A percentile compares a stretch with the other conserved stretches of the same genome.
Conservation (phyloP, 2,113 vertebrate species). For the Cranoglanis bouderius region DNA sequence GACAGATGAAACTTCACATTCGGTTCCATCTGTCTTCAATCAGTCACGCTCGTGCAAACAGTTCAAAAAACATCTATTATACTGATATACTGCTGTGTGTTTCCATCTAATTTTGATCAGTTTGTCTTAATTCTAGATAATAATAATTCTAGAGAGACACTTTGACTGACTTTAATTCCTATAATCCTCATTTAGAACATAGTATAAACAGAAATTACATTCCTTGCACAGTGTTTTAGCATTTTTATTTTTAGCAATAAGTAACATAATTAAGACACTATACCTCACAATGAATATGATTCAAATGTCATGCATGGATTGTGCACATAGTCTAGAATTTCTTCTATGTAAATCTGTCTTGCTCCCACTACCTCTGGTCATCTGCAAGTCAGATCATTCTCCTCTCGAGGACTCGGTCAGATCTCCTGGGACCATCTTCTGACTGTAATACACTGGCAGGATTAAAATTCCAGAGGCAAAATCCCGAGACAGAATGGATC, state of each 20-base stretch:
- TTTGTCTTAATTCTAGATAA: constrained; percentile 71
- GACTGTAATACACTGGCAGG: constrained; percentile 74
- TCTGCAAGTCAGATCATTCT: constrained; percentile 31
- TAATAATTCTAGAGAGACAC: constrained; percentile 65
- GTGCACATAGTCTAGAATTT: constrained; percentile 21
- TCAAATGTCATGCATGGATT: background rate
- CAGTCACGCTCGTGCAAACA: constrained; percentile 17
- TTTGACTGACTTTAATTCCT: constrained; percentile 59
- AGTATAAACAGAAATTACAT: constrained; percentile 57
- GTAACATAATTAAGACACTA: constrained; percentile 32
- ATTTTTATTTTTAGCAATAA: constrained; percentile 59
- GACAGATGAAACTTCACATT: constrained; percentile 39
- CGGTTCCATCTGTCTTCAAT: constrained; percentile 10
- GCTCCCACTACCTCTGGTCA: constrained; percentile 22
- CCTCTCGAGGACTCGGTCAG: constrained; percentile 50
- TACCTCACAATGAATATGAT: background rate
- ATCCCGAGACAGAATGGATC: constrained; percentile 54
- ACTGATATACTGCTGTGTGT: background rate
- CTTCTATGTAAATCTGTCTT: background rate
- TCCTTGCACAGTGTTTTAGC: constrained; percentile 52
- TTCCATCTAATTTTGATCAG: constrained; percentile 51
- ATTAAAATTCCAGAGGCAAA: constrained; percentile 76
- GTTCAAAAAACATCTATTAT: constrained; percentile 18
- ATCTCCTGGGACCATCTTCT: constrained; percentile 63
- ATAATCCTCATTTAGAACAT: constrained; percentile 67